Conservation (phyloP, 1,140 invertebrate species). For the Caenorhabditis latens region DNA sequence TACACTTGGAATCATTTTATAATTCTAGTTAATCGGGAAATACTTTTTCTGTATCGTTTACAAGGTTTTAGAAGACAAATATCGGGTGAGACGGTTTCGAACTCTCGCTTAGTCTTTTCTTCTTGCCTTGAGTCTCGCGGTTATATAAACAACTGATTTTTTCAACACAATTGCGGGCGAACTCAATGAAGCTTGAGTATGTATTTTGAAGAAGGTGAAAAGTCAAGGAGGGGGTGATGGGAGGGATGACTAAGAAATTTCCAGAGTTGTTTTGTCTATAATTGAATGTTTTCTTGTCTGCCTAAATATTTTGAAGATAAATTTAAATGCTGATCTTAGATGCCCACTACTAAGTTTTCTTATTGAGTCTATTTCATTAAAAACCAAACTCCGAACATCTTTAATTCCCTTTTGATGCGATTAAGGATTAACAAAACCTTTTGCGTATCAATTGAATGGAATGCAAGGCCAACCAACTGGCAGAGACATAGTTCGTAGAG, state of each 20-base stretch:
- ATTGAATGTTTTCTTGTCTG: background rate
- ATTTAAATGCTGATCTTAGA: constrained; percentile 8
- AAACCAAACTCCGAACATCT: constrained; percentile 16
- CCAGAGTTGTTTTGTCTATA: background rate
- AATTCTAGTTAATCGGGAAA: background rate
- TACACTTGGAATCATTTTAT: background rate
- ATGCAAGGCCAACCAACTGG: background rate
- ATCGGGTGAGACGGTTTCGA: constrained; percentile 32
- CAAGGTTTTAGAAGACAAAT: constrained; percentile 34
- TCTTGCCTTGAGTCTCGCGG: constrained; percentile 5
- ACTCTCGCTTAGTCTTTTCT: background rate
- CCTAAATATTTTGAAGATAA: background rate
- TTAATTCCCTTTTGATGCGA: constrained; percentile 20
- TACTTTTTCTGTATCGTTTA: constrained; percentile 39
- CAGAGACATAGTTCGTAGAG: background rate
- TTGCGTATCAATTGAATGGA: background rate
- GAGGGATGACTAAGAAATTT: background rate
- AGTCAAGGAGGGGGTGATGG: background rate
- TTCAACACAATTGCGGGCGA: constrained; percentile 43
- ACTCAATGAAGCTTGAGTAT: constrained; percentile 45
- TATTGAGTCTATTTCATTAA: background rate
- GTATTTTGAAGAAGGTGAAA: constrained; percentile 26
- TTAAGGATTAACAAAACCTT: constrained; percentile 39
- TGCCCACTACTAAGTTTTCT: background rate
- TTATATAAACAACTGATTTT: constrained; percentile 56